Conservation (phyloP, 2,113 vertebrate species). For the Anoura caudifer region DNA sequence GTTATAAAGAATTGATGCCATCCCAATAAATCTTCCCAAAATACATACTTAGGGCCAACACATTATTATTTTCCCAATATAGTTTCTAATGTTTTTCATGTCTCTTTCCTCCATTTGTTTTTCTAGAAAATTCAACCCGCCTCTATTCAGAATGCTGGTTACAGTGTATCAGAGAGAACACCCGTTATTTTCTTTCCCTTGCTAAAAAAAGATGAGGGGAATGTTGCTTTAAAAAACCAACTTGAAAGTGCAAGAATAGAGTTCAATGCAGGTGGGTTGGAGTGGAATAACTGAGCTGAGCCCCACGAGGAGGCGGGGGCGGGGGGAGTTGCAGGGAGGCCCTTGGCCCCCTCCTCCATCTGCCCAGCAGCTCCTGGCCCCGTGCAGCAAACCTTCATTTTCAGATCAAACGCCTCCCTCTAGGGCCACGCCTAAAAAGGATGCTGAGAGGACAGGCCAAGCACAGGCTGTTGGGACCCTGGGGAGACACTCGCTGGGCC, state of each 20-base stretch:
- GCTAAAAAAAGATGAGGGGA: background rate
- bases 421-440: background rate
- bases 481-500: background rate
- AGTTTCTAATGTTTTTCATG: background rate
- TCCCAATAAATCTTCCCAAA: conserved; percentile 55
- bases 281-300: background rate
- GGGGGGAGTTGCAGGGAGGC: background rate
- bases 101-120: background rate
- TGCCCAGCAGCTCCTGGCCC: background rate
- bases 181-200: background rate
- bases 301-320: background rate
- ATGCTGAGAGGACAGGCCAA: background rate
- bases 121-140: background rate
- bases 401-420: background rate
- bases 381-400: background rate
- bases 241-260: background rate
- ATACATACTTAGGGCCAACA: conserved; percentile 18
- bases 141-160: conserved; percentile 27
- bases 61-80: background rate
- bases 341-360: fast-evolving
- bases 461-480: background rate
- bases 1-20: conserved; percentile 67
- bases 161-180: conserved; percentile 19
- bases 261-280: background rate
- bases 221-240: background rate